Base-by-base conservation (phyloP, 2,888 invertebrate genomes). In the Amphimallon solstitiale region DNA sequence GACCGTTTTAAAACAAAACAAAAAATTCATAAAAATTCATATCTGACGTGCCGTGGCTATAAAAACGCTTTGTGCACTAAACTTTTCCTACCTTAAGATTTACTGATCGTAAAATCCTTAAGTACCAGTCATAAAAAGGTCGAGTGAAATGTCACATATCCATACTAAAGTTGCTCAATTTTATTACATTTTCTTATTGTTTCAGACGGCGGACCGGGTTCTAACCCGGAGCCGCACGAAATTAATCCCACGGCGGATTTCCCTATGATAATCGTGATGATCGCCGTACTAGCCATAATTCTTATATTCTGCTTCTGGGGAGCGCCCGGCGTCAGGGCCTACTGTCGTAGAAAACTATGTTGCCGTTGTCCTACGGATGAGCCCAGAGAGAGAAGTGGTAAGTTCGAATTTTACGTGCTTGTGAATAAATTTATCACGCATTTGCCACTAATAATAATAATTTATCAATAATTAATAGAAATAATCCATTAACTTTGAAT, bases 221-320 rank as follows among this genome's bases (percentile, higher is more conserved):
- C 69, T 68, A 66, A 65, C 45, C 67, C 70, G 19, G 70, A 69
- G 43, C 70, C 71, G 7, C 71, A 65, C 59, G 66, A 68, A 43
- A 35, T 62, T 14, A 54, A 38, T 15, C 21, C 46, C 17, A 43
- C 66, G 2, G 56, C 66, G 23, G 66, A 66, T 21, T 56, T 54
- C 15, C 62, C 66, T 12, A 66, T 74, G 78, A 56, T 86, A 9
- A 77, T 86, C 63, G 86, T 86, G 34, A 86, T 87, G 86, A 81
- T 86, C 43, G 84, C 84, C 2, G 86, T 87, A 21, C 79, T 87
- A 63, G 82, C 83, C 67, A 86, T 87, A 73, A 86, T 87, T 68
- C 80, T 87, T 63, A 80, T 85, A 52, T 87, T 86, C 72, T 87
- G 86, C 75, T 86, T 86, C 74, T 87, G 86, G 81, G 86, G 86